A percentile compares a stretch with the other conserved stretches of the same genome.
phyloP scores from a whole-genome alignment of 2,888 invertebrate genomes.

The Chrysolina oricalcia region DNA sequence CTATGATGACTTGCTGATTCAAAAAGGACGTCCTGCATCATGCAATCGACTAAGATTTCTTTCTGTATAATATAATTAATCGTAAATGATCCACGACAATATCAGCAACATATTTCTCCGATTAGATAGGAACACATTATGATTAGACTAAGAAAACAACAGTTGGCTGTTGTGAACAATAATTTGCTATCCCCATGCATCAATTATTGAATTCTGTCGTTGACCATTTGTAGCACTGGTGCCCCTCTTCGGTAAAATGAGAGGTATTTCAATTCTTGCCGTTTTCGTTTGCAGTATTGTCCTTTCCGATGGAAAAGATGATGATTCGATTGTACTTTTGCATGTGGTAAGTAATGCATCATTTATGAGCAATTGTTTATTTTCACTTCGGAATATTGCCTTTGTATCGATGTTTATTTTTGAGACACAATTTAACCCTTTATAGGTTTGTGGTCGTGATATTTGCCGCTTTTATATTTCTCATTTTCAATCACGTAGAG shows the following conservation, averaged over 20 bases:
- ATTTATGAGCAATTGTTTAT: no score
- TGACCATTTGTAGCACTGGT: background rate
- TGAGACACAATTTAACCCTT: no score
- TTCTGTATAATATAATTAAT: background rate
- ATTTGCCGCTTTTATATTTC: no score
- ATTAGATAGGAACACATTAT: background rate
- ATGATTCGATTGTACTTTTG: conserved; percentile 6
- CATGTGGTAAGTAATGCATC: background rate
- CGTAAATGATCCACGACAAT: background rate
- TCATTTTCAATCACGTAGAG: no score
- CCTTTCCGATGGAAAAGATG: background rate
- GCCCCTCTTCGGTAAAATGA: background rate
- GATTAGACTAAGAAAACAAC: background rate
- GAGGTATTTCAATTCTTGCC: background rate
- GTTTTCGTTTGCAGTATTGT: background rate
- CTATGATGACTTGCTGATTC: no score
- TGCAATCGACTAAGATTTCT: no score
- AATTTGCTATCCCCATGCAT: background rate
- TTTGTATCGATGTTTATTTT: no score
- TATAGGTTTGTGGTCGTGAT: no score
- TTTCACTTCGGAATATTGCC: no score
- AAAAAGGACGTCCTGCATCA: no score
- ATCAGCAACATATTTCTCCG: background rate
- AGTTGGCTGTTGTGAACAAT: background rate
- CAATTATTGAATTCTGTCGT: background rate